Evolutionary conservation across 2,113 vertebrate genomes (phyloP).

Genomic region (Peucedramus taeniatus): DNA sequence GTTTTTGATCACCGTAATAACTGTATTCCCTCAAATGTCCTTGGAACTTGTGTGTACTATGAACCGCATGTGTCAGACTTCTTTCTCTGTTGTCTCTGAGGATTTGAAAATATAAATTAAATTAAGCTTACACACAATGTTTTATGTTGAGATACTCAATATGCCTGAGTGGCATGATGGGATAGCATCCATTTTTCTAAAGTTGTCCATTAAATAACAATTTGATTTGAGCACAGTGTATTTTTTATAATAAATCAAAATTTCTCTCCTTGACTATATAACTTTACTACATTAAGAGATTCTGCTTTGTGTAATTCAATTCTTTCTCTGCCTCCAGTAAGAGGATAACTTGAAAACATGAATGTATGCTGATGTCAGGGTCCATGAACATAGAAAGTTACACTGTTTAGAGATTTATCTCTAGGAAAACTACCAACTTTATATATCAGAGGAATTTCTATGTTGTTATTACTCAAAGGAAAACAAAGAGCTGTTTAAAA

Average conservation of each 20-base stretch:
- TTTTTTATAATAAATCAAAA: conserved; percentile 3
- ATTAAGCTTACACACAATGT: conserved; percentile 45
- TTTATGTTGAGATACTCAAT: conserved; percentile 59
- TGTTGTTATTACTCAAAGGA: neutral
- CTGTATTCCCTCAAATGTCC: conserved; percentile 11
- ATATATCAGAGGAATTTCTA: neutral
- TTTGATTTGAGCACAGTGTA: conserved; percentile 43
- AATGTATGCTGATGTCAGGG: neutral
- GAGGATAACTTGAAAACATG: neutral
- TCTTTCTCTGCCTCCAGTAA: conserved; percentile 3
- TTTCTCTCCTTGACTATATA: conserved; percentile 50
- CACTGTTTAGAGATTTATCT: neutral
- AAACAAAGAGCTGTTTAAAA: neutral
- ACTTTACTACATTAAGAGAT: conserved; percentile 1
- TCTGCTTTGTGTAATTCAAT: conserved; percentile 25
- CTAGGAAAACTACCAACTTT: neutral
- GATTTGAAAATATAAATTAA: conserved; percentile 65
- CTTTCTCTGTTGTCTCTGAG: conserved; percentile 18
- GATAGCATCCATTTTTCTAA: conserved; percentile 30
- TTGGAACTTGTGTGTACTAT: conserved; percentile 3
- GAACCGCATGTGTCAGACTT: neutral
- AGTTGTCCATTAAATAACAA: conserved; percentile 62
- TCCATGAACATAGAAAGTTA: neutral
- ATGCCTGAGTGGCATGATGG: conserved; percentile 19
- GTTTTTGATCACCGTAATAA: neutral